These are phyloP conservation scores for Thereva unica DNA, from an alignment of 2,888 invertebrate genomes.

Conservation along the genomic window DNA sequence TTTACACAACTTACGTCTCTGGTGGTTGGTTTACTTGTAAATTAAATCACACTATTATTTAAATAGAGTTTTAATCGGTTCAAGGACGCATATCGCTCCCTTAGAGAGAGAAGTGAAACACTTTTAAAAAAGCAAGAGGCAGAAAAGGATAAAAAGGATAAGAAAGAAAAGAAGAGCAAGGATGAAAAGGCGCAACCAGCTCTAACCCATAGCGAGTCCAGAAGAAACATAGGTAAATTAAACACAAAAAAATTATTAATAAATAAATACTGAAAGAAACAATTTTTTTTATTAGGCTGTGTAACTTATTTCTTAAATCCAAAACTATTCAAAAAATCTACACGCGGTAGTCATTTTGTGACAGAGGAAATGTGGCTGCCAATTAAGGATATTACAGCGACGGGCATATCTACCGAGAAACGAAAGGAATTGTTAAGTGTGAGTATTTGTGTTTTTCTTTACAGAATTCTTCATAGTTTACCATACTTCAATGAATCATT, in stretches of 20 bases:
- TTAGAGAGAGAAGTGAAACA: slow-evolving; percentile 54
- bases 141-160: slow-evolving; percentile 35
- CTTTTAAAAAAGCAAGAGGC: slow-evolving; percentile 52
- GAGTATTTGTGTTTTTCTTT: too few species aligned
- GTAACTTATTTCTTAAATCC: slow-evolving; percentile 58
- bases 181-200: slow-evolving; percentile 25
- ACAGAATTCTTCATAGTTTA: too few species aligned
- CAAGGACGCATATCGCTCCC: slow-evolving; percentile 55
- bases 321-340: slow-evolving; percentile 54
- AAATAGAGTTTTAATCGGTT: slow-evolving; percentile 55
- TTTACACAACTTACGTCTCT: background rate
- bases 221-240: slow-evolving; percentile 53
- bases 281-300: slow-evolving; percentile 11
- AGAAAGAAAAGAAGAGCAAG: slow-evolving; percentile 35
- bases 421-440: too few species aligned
- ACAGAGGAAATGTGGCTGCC: slow-evolving; percentile 57
- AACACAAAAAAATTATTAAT: background rate
- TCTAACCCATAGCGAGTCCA: slow-evolving; percentile 54
- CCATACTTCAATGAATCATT: too few species aligned
- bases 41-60: slow-evolving; percentile 36
- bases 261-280: slow-evolving; percentile 1
- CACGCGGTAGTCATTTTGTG: slow-evolving; percentile 47
- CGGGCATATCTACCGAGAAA: background rate
- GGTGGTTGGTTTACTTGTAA: slow-evolving; percentile 11
- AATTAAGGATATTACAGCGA: slow-evolving; percentile 54